These are phyloP conservation scores for Trichosurus vulpecula DNA, from an alignment of 2,797 vertebrate species.

Conservation along the genomic window DNA sequence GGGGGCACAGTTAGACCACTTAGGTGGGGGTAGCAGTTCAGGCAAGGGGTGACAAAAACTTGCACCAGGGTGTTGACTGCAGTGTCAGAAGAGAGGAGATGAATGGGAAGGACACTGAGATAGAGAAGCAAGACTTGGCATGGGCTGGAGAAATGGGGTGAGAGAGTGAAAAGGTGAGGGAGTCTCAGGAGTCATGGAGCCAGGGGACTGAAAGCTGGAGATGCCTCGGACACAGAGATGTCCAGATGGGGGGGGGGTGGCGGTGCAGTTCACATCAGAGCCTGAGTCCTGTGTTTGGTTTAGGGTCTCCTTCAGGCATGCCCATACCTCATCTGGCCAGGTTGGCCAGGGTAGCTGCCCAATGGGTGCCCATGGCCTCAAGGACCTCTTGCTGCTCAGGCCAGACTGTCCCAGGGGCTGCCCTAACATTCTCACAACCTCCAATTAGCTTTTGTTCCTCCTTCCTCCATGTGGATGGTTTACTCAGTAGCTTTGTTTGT, in stretches of 20 bases:
- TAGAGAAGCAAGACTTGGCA: background rate
- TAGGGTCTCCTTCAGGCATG: background rate
- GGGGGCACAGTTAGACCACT: too few relatives aligned
- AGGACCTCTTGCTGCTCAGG: background rate
- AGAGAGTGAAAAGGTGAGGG: background rate
- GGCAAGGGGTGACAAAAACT: too few relatives aligned
- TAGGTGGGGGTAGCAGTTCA: background rate
- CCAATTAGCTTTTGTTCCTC: slow-evolving; percentile 85
- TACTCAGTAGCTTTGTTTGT: slow-evolving; percentile 87
- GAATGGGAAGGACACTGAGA: background rate
- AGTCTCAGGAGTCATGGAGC: too few relatives aligned
- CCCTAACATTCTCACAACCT: slow-evolving; percentile 11
- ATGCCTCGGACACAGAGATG: too few relatives aligned
- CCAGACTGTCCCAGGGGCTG: background rate
- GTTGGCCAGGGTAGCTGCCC: too few relatives aligned
- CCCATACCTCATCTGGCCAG: background rate
- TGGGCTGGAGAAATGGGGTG: background rate
- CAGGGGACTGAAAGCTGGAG: too few relatives aligned
- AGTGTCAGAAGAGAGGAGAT: too few relatives aligned
- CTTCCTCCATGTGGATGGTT: slow-evolving; percentile 80
- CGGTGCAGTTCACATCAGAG: too few relatives aligned
- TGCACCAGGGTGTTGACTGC: background rate
- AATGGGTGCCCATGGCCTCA: background rate
- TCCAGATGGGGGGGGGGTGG: too few relatives aligned
- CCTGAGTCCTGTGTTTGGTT: background rate